phyloP scores from a whole-genome alignment of 2,888 invertebrate genomes.

The Drosophila mayaguana region DNA sequence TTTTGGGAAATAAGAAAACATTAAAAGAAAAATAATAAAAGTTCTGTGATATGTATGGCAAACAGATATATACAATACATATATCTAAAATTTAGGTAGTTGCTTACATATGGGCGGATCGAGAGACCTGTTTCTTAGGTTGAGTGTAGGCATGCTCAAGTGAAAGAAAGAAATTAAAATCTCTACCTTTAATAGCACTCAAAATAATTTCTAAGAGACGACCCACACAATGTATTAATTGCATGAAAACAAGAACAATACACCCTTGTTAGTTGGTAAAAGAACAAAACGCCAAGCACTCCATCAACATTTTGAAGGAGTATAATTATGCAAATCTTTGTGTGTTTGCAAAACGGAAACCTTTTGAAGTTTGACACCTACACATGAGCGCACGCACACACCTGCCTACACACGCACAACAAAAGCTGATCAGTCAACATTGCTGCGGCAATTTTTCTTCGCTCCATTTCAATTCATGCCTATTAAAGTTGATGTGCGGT shows the following conservation, averaged over 20 bases:
- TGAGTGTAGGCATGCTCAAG: too few species aligned
- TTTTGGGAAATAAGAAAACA: too few species aligned
- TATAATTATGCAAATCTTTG: constrained; percentile 40
- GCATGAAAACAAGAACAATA: neutral
- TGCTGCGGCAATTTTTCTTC: constrained; percentile 29
- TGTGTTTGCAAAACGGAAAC: constrained; percentile 38
- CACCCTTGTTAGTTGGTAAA: neutral
- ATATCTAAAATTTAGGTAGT: too few species aligned
- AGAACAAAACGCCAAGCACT: neutral
- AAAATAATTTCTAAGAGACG: neutral
- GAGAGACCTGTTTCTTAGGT: too few species aligned
- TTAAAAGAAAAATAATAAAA: too few species aligned
- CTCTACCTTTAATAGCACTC: neutral
- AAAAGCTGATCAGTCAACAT: constrained; percentile 48
- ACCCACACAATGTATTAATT: neutral
- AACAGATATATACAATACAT: too few species aligned
- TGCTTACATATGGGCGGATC: too few species aligned
- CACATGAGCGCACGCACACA: constrained; percentile 5
- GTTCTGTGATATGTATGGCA: too few species aligned
- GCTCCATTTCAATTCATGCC: constrained; percentile 37
- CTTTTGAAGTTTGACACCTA: constrained; percentile 19
- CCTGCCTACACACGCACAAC: constrained; percentile 1
- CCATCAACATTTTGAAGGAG: neutral
- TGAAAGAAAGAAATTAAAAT: too few species aligned
- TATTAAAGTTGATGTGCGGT: constrained; percentile 55